Base-by-base conservation (phyloP, 2,113 vertebrate genomes). In the Neogobius melanostomus region DNA sequence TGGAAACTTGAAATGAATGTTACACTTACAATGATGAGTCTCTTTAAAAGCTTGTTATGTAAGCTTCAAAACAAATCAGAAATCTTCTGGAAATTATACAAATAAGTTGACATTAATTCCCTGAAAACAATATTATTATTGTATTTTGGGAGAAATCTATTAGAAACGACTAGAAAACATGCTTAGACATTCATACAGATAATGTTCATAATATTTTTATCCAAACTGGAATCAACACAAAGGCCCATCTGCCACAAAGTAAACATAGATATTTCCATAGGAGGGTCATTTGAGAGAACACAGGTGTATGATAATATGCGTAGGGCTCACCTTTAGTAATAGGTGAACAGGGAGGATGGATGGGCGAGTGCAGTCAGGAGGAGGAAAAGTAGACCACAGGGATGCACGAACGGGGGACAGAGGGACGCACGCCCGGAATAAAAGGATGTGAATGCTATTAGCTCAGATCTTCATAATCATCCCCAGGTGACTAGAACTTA, bases 401-500 rank as follows among this genome's bases (percentile, higher is more conserved):
- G 85, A 81, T 85, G 66, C 65, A 69, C 56, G 66, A 66, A 52
- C 59, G 75, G 72, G 71, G 69, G 76, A 82, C 64, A 81, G 78
- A 75, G 16, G 72, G 67, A 70, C 75, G 68, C 65, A 71, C 74
- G 83, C 81, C 72, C 76, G 82, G 83, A 88, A 84, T 85, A 87
- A 85, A 84, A 59, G 76, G 68, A 87, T 82, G 79, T 79, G 85
- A 85, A 69, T 80, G 76, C 87, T 88, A 88, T 90, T 90, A 91
- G 83, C 87, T 87, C 56, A 73, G 85, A 88, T 90, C 89, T 83
- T 72, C 82, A 80, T 89, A 89, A 89, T 89, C 86, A 87, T 89
- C 77, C 90, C 87, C 85, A 83, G 84, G 84, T 90, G 90, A 88
- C 80, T 82, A 63, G 72, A 85, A 90, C 80, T 88, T 90, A 91